Base-by-base conservation (phyloP, 2,797 vertebrate species). In the Microcaecilia unicolor region DNA sequence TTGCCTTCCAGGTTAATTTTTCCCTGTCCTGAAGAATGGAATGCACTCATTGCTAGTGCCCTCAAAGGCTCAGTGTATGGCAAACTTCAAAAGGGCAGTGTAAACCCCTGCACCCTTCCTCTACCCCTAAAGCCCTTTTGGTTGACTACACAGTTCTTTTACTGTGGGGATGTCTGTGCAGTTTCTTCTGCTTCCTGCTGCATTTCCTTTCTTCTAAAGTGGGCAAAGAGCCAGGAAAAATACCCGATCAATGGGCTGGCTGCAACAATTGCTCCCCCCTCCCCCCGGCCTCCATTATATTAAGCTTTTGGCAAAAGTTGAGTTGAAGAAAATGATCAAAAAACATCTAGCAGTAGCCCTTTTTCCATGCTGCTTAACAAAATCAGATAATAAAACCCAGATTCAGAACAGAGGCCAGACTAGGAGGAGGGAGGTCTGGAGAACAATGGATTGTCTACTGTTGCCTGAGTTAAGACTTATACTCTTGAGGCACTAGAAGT, bases 41-140 rank as follows among this genome's bases (percentile, higher is more conserved):
- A 74, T 61, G 68, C 72, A 65, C 65, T 72, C 71, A 60, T 48
- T 59, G 53, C 59, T 44, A 48, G 41, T 72, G 58, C 72, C 65
- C 79, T 76, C 0, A 4, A 58, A 64, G 79, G 64, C 62, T 55
- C 55, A 45, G 64, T 44, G n/a, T n/a, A 68, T 74, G 74, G 74
- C 61, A 55, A 76, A 80, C 73, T 76, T 76, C 74, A 80, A 80
- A 79, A 70, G 67, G 74, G 75, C 67, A 71, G 66, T 15, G 76
- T 53, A 67, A 73, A 70, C 65, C 59, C 71, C 10, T 18, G 41
- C 30, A 13, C 43, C 69, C 64, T 55, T 44, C 51, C 26, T 32
- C 13, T 20, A 27, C 36, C 53, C 74, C 56, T 65, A 54, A 70
- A 78, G 74, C 57, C 56, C 58, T 57, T 75, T 80, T 79, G 74